Evolutionary conservation across 2,113 vertebrate genomes (phyloP).

Genomic region (Dendrocopos noguchii): DNA sequence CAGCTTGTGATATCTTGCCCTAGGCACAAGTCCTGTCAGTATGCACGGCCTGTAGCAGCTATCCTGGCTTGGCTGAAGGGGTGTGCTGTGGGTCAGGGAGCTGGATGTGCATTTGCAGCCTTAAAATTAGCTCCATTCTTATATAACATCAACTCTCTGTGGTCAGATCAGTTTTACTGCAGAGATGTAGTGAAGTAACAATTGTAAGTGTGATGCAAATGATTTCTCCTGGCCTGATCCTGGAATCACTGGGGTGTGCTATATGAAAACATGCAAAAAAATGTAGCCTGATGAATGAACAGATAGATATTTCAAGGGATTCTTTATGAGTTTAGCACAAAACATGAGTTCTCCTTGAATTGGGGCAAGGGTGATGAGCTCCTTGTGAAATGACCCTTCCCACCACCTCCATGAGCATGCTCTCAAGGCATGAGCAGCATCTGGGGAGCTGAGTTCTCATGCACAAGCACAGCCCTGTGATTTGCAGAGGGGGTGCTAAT

Average conservation of each 20-base stretch:
- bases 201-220: neutral
- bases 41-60: neutral
- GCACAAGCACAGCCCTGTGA: neutral
- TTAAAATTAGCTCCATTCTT: accelerated
- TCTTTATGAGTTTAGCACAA: neutral
- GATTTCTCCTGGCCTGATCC: neutral
- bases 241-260: neutral
- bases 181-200: neutral
- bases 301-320: neutral
- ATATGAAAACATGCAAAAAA: neutral
- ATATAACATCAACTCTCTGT: neutral
- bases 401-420: neutral
- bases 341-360: neutral
- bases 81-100: neutral
- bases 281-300: neutral
- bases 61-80: neutral
- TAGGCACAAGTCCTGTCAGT: neutral
- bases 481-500: constrained; percentile 10
- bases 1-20: neutral
- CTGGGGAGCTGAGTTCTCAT: neutral
- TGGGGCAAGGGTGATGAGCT: neutral
- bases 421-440: neutral
- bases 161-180: neutral
- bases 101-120: neutral
- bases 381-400: accelerated